Evolutionary conservation across 1,140 invertebrate genomes (phyloP).

Genomic region (Zaprionus vittiger): DNA sequence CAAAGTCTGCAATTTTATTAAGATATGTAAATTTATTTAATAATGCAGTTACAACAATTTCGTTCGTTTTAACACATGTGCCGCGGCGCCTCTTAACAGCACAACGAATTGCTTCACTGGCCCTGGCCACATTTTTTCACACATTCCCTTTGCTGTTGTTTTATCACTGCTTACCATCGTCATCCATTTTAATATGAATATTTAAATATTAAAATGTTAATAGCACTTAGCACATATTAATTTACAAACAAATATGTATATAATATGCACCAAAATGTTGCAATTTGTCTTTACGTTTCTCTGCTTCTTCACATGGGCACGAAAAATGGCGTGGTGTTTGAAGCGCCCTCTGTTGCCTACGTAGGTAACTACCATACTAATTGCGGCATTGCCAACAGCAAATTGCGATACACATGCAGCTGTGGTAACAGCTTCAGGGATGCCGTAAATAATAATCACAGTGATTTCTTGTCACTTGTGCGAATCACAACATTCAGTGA

Average conservation of each 20-base stretch:
- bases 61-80: conserved; percentile 22
- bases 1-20: conserved; percentile 59
- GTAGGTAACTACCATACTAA: background rate
- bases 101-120: background rate
- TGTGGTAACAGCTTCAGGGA: conserved; percentile 17
- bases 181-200: conserved; percentile 22
- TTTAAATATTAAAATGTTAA: conserved; percentile 1
- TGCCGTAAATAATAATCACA: conserved; percentile 11
- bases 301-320: conserved; percentile 8
- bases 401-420: conserved; percentile 23
- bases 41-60: background rate
- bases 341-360: conserved; percentile 29
- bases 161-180: conserved; percentile 19
- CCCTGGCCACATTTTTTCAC: background rate
- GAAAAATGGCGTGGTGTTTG: conserved; percentile 53
- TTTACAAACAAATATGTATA: background rate
- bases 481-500: background rate
- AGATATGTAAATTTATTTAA: background rate
- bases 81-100: background rate
- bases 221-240: conserved; percentile 5
- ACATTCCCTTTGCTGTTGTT: background rate
- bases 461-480: background rate
- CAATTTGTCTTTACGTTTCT: conserved; percentile 17
- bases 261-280: conserved; percentile 13
- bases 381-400: conserved; percentile 46